These are phyloP conservation scores for Adelges cooleyi DNA, from an alignment of 1,140 invertebrate genomes.

Conservation along the genomic window DNA sequence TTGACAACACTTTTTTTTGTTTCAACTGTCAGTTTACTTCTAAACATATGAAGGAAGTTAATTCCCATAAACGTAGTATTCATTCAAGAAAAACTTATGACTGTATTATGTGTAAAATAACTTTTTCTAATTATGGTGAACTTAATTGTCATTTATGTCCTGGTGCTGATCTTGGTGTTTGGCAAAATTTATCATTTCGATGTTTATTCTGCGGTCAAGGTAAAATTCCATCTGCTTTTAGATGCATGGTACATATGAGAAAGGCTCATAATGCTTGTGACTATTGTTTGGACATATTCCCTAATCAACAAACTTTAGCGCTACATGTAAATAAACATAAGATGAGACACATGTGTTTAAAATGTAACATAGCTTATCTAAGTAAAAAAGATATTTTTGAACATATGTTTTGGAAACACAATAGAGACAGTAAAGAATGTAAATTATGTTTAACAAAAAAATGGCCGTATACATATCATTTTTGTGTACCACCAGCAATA, in stretches of 20 bases:
- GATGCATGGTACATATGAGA: constrained; percentile 70
- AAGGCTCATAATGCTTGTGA: constrained; percentile 72
- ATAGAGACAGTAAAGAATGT: constrained; percentile 71
- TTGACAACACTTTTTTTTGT: constrained; percentile 59
- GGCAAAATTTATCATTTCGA: constrained; percentile 48
- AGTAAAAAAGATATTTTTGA: constrained; percentile 77
- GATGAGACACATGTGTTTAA: constrained; percentile 69
- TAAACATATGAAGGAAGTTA: constrained; percentile 64
- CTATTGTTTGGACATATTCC: constrained; percentile 66
- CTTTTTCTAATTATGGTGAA: constrained; percentile 74
- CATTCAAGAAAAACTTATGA: constrained; percentile 66
- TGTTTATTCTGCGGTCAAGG: constrained; percentile 63
- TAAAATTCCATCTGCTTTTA: constrained; percentile 66
- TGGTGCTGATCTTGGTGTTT: constrained; percentile 40
- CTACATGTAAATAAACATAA: constrained; percentile 83
- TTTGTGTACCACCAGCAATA: constrained; percentile 62
- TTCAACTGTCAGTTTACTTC: constrained; percentile 69
- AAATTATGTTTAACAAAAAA: constrained; percentile 76
- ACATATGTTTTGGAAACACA: constrained; percentile 82
- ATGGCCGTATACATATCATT: constrained; percentile 82
- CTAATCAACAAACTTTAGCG: constrained; percentile 61
- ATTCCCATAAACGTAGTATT: constrained; percentile 69
- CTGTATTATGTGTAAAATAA: constrained; percentile 74
- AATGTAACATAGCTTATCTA: constrained; percentile 69
- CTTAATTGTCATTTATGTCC: constrained; percentile 72